Conservation (phyloP, 2,113 vertebrate species). For the Microtus oregoni region DNA sequence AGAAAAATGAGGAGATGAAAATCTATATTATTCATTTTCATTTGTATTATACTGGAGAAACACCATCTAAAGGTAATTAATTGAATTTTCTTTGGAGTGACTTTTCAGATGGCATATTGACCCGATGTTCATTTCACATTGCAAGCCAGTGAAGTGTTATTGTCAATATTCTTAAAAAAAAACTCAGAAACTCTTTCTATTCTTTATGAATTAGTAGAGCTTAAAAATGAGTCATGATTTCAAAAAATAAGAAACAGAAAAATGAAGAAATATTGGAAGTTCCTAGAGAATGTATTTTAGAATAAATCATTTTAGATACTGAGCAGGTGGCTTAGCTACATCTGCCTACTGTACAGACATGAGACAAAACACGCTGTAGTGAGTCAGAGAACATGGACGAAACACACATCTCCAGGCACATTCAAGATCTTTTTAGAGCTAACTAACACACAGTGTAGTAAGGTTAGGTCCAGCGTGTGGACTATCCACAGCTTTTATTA, state of each 20-base stretch:
- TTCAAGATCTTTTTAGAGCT: neutral
- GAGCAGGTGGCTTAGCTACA: neutral
- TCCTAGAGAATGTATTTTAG: neutral
- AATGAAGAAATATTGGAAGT: neutral
- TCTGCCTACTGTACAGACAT: neutral
- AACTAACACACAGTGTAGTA: neutral
- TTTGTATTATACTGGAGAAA: constrained; percentile 54
- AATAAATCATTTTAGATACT: neutral
- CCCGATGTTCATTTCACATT: constrained; percentile 58
- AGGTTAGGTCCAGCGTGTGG: neutral
- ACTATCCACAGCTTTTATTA: neutral
- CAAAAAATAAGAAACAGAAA: constrained; percentile 5
- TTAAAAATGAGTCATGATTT: constrained; percentile 12
- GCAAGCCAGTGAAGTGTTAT: constrained; percentile 41
- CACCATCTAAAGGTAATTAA: constrained; percentile 70
- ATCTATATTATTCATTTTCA: constrained; percentile 64
- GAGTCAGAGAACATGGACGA: neutral
- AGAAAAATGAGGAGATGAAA: constrained; percentile 68
- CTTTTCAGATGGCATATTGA: constrained; percentile 68
- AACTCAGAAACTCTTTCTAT: constrained; percentile 36
- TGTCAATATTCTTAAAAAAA: constrained; percentile 34
- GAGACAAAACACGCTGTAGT: neutral
- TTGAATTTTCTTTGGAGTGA: constrained; percentile 61
- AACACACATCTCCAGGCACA: rapidly evolving
- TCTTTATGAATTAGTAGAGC: constrained; percentile 16